Percentiles rank a stretch among this genome's conserved stretches.
phyloP scores from a whole-genome alignment of 1,140 invertebrate genomes.

The Chelonus insularis region DNA sequence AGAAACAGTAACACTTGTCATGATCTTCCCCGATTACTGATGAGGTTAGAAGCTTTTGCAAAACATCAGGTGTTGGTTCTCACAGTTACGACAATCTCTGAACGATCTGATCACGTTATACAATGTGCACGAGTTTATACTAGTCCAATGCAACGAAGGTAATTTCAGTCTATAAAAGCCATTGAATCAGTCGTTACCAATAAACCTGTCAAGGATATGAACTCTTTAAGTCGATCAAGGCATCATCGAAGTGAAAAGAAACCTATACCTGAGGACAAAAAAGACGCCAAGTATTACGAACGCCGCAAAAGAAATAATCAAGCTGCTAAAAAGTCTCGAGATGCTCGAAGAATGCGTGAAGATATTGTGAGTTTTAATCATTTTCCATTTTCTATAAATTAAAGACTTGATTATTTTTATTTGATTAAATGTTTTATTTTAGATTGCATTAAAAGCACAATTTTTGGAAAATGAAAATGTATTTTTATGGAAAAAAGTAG shows the following conservation, averaged over 20 bases:
- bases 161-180: background rate
- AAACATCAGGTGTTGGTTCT: constrained; percentile 11
- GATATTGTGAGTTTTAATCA: constrained; percentile 68
- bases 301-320: constrained; percentile 83
- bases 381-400: background rate
- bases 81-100: constrained; percentile 11
- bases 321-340: constrained; percentile 88
- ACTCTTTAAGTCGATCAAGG: constrained; percentile 39
- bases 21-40: constrained; percentile 4
- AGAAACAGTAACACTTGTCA: constrained; percentile 13
- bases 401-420: background rate
- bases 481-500: constrained; percentile 76
- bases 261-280: constrained; percentile 82
- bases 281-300: constrained; percentile 89
- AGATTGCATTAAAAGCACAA: constrained; percentile 79
- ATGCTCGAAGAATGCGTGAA: constrained; percentile 81
- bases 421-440: constrained; percentile 34
- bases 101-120: constrained; percentile 13
- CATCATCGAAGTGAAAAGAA: constrained; percentile 81
- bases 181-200: background rate
- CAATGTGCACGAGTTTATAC: background rate
- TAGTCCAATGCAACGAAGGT: background rate
- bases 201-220: background rate
- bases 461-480: constrained; percentile 85
- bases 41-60: constrained; percentile 3